Base-by-base conservation (phyloP, 2,888 invertebrate genomes). In the Dicycla oo region DNA sequence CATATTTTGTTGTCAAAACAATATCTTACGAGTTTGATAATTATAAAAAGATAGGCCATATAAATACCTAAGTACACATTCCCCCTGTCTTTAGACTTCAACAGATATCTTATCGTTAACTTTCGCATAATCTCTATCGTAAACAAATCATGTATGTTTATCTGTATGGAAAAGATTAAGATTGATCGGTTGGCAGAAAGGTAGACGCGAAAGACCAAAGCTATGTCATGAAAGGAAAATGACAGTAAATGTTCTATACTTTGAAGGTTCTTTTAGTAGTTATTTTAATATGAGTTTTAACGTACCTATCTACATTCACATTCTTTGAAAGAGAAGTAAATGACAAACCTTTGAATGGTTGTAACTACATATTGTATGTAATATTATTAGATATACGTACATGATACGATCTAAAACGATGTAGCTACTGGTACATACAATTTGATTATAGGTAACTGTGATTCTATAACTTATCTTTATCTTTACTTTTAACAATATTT, bases 61-160 rank as follows among this genome's bases (percentile, higher is more conserved):
- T 49, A 43, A 61, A 78, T 57, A n/a, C n/a, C n/a, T n/a, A 62
- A 26, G n/a, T 62, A 38, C 51, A 78, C 75, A 54, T 78, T n/a
- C 26, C 13, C 26, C 13, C 40, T 20, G 34, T 43, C 47, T 71
- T 78, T 60, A 30, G 49, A 51, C 30, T 54, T 58, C 30, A 40
- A 58, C n/a, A 72, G 62, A 82, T 75, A 67, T 2, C 23, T 66
- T 82, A 73, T 82, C 69, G n/a, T 62, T 30, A 34, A 78, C 49
- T 66, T 68, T 77, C 26, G 26, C 73, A 62, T 78, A 65, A 83
- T 85, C 80, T 58, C 23, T 65, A 63, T 74, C 64, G 69, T 80
- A 83, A 83, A 83, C 85, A 85, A 79, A 83, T 85, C 85, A 73
- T 65, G 49, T 63, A 61, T 53, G 60, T 72, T 85, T 83, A 83